Evolutionary conservation across 2,113 vertebrate genomes (phyloP).

Genomic region (Myotis brandtii): DNA sequence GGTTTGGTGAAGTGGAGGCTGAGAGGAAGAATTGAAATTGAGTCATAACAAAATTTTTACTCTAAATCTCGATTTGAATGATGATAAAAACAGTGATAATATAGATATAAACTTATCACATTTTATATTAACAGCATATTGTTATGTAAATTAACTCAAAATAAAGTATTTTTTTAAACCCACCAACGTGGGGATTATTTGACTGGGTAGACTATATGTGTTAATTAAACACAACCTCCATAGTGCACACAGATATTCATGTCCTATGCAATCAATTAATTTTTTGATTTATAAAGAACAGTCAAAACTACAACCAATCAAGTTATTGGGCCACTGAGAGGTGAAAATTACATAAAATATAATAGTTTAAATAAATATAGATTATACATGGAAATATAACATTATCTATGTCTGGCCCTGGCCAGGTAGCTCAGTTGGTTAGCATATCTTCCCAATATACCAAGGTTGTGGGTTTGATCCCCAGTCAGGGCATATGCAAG

Average conservation of each 20-base stretch:
- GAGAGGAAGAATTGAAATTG: background rate
- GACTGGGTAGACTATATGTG: background rate
- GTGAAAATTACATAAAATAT: background rate
- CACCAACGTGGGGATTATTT: background rate
- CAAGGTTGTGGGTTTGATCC: background rate
- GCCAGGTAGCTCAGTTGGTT: background rate
- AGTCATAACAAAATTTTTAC: background rate
- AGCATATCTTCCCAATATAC: background rate
- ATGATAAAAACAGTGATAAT: background rate
- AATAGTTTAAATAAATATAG: background rate
- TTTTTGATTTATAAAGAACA: background rate
- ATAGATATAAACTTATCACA: background rate
- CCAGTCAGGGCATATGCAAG: background rate
- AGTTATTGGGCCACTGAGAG: background rate
- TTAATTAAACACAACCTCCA: background rate
- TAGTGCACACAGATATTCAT: background rate
- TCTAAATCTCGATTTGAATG: background rate
- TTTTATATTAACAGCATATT: background rate
- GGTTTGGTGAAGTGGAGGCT: background rate
- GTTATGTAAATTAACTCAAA: background rate
- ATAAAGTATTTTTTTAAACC: background rate
- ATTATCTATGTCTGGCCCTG: background rate
- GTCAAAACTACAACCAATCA: background rate
- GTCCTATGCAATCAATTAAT: background rate
- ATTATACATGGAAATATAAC: background rate